A percentile compares a stretch with the other conserved stretches of the same genome.
Evolutionary conservation across 2,888 invertebrate genomes (phyloP).

Genomic region (Metallyticus violacea): DNA sequence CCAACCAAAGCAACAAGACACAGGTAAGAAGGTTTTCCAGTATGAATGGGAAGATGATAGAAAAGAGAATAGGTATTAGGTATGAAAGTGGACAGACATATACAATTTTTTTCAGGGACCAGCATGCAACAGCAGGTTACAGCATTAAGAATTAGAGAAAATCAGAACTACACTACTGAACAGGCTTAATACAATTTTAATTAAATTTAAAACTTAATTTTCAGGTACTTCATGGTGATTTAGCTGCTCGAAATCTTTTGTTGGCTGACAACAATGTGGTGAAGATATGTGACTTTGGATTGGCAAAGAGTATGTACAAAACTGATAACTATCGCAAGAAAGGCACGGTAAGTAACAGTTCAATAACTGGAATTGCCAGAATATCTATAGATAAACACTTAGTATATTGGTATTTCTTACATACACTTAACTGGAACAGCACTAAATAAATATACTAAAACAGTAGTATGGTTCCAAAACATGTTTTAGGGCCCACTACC

Average conservation of each 20-base stretch:
- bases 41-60: too few relatives aligned
- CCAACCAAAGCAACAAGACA: too few relatives aligned
- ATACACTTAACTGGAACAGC: background rate
- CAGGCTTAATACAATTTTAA: too few relatives aligned
- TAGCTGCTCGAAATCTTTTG: conserved; percentile 87
- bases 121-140: too few relatives aligned
- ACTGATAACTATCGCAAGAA: conserved; percentile 88
- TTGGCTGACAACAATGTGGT: conserved; percentile 86
- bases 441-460: background rate
- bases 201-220: too few relatives aligned
- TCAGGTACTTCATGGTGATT: conserved; percentile 78
- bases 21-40: too few relatives aligned
- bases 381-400: background rate
- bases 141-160: too few relatives aligned
- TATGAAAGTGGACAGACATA: too few relatives aligned
- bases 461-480: conserved; percentile 25
- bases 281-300: conserved; percentile 95
- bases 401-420: background rate
- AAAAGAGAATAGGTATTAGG: too few relatives aligned
- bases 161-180: too few relatives aligned
- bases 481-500: conserved; percentile 72
- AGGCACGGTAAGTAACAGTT: conserved; percentile 62
- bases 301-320: conserved; percentile 84
- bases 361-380: background rate
- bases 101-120: too few relatives aligned